Evolutionary conservation across 2,113 vertebrate species (phyloP), one percentile per base, ranked within the genome.

Genomic region (Mustela nigripes): DNA sequence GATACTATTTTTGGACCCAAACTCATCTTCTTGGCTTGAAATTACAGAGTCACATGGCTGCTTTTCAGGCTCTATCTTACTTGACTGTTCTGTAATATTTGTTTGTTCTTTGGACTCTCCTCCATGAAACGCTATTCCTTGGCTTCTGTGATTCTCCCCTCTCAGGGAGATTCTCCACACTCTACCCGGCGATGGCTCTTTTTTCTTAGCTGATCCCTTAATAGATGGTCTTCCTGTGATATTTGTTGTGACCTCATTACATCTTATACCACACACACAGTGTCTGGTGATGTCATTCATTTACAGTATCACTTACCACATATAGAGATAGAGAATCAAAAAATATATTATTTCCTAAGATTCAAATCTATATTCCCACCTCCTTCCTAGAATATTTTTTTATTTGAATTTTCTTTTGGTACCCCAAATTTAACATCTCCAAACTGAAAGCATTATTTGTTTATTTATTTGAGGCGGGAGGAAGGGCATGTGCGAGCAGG

Each of bases 1-100:
- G 95, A 89, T 79, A 91, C 89, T 89, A 19, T 58, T 88, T 97
- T 97, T 95, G 96, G 84, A 94, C 28, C 4, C 50, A 83, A 58
- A 48, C 53, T 90, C 36, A 33, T 58, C 80, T 93, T 96, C 87
- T 95, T 97, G 97, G 83, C 93, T 90, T 74, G 71, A 88, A 89
- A 76, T 92, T 9, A 73, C 21, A 31, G 42, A 96, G 69, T 83
- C 95, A 94, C 89, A 84, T 33, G 58, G 53, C 83, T 16, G 15
- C 48, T 78, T 83, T 73, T 91, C 58, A 85, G 88, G 58, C 21
- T 79, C 97, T 98, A 92, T 96, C 96, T 96, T 62, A 18, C 53
- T 80, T 95, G 94, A 87, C 74, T 1, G 0, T 24, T 84, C 45
- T 28, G 21, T 26, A 42, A 48, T 83, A 67, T 80, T 81, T 91